Evolutionary conservation across 2,888 invertebrate genomes (phyloP), one percentile per base, ranked within the genome.

Genomic region (Tryphoninae sp.): DNA sequence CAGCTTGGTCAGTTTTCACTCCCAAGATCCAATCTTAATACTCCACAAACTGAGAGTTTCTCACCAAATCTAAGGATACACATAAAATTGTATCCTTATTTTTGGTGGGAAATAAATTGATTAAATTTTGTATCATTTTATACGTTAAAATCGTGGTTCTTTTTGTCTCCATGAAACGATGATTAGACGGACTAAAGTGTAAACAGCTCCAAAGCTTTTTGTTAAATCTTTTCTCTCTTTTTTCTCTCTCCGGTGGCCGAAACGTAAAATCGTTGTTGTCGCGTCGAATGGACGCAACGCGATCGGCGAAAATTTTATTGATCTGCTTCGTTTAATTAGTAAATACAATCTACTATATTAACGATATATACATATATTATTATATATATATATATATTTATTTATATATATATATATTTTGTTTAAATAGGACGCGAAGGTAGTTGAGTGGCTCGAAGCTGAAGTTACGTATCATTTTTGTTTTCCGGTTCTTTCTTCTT

Each of bases 341-440:
- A 88, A 87, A 89, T 89, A 87, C 88, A 90, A 89, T 90, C 87
- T 82, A 81, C 81, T 90, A 88, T 88, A 85, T 87, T 89, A 90
- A 89, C 88, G 87, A 87, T 89, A 89, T 86, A 87, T 90, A 89
- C 89, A 90, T 88, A 90, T 84, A 89, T 87, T 89, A 87, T 85
- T 88, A 80, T 81, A 77, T 81, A 55, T 55, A 11, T 74, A 23
- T 75, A 67, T 86, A 77, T 84, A 85, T n/a, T n/a, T 86, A 64
- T 75, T 40, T 69, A 61, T 79, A 67, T 83, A 76, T 69, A 71
- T 58, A 67, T 72, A 9, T 83, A 26, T 62, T 80, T 82, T 81
- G 45, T 82, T 81, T 80, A 55, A 79, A 68, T 84, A 80, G 84
- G 85, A 85, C 84, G 85, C 82, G 81, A 85, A 80, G 83, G 80